Evolutionary conservation across 30 jellyfish, hydroid and myxozoan species (phyloP).

Genomic region (Rhopilema esculentum): DNA sequence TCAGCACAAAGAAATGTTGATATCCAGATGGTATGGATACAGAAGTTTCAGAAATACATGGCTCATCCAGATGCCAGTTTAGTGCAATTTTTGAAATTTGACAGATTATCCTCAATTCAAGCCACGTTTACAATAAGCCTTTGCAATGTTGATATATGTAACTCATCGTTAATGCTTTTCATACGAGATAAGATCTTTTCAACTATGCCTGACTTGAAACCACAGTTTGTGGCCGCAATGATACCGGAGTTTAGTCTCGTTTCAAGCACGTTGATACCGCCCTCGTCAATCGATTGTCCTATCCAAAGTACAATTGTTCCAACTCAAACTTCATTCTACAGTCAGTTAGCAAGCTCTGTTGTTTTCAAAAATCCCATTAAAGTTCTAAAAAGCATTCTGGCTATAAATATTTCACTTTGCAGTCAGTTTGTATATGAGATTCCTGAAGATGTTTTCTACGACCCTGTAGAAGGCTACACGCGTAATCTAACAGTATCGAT

Average conservation of each 20-base stretch:
- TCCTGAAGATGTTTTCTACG: constrained; percentile 80
- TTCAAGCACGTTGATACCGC: constrained; percentile 43
- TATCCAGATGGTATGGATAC: constrained; percentile 61
- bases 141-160: constrained; percentile 54
- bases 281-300: constrained; percentile 21
- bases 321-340: neutral
- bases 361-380: constrained; percentile 20
- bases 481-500: constrained; percentile 34
- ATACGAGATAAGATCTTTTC: constrained; percentile 34
- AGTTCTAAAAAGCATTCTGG: constrained; percentile 32
- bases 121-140: constrained; percentile 39
- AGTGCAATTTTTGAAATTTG: constrained; percentile 35
- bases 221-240: constrained; percentile 82
- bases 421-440: constrained; percentile 33
- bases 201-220: constrained; percentile 47
- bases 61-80: constrained; percentile 1
- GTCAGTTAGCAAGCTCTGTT: neutral
- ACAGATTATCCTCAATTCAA: constrained; percentile 28
- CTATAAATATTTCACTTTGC: constrained; percentile 60
- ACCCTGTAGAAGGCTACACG: constrained; percentile 86
- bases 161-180: neutral
- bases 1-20: constrained; percentile 55
- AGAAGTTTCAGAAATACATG: constrained; percentile 34
- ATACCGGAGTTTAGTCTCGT: constrained; percentile 88
- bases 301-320: neutral